Percentiles rank a stretch among this genome's conserved stretches.
Evolutionary conservation across 1,140 invertebrate species (phyloP).

Genomic region (Drosophila lini): DNA sequence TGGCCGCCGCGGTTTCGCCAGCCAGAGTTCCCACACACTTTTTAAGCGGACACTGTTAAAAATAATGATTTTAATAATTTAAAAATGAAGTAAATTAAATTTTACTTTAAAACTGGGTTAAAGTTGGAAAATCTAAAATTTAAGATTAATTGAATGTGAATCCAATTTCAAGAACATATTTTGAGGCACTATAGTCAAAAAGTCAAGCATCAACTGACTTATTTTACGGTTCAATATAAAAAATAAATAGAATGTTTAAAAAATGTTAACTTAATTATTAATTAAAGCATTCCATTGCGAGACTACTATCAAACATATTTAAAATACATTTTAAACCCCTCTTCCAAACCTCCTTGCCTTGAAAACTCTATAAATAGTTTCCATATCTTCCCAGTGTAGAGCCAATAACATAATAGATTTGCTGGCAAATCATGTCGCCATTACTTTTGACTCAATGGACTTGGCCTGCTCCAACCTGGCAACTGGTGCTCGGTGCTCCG

Average conservation of each 20-base stretch:
- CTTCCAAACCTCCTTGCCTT: accelerated
- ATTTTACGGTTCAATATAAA: background rate
- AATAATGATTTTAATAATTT: background rate
- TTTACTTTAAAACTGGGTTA: no score
- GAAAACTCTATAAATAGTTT: background rate
- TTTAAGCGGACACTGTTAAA: slow-evolving; percentile 38
- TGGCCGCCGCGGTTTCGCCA: background rate
- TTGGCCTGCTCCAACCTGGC: slow-evolving; percentile 11
- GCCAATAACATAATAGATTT: slow-evolving; percentile 21
- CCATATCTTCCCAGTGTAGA: background rate
- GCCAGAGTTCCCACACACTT: slow-evolving; percentile 69
- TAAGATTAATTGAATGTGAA: background rate
- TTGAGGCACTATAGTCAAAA: background rate
- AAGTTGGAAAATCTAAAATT: no score
- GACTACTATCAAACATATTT: background rate
- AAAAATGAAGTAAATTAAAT: no score
- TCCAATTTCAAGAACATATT: background rate
- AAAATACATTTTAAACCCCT: background rate
- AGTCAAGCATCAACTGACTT: background rate
- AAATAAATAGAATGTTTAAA: background rate
- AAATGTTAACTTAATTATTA: background rate
- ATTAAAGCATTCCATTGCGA: background rate
- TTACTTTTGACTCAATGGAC: slow-evolving; percentile 37
- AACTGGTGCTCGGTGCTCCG: slow-evolving; percentile 56
- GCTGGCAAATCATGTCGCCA: slow-evolving; percentile 58